Evolutionary conservation across 2,797 vertebrate species (phyloP).

Genomic region (Pseudochromis fuscus): DNA sequence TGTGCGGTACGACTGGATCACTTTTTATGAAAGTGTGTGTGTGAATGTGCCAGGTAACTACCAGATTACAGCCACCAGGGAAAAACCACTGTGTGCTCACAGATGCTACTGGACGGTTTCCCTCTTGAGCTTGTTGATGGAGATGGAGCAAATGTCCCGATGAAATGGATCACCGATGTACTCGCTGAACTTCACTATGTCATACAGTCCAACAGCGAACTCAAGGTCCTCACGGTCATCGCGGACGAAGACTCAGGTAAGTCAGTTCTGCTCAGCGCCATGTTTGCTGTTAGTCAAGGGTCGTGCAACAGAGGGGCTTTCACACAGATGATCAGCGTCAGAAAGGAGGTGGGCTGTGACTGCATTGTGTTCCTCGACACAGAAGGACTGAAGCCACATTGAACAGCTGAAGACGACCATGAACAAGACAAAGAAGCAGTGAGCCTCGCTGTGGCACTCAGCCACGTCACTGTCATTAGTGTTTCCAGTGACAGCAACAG

Average conservation of each 20-base stretch:
- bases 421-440: slow-evolving; percentile 79
- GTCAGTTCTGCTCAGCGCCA: slow-evolving; percentile 82
- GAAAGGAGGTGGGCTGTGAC: slow-evolving; percentile 72
- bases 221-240: slow-evolving; percentile 77
- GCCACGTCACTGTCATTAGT: slow-evolving; percentile 76
- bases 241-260: slow-evolving; percentile 80
- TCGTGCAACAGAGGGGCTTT: slow-evolving; percentile 79
- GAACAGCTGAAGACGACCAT: slow-evolving; percentile 56
- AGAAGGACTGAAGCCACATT: slow-evolving; percentile 71
- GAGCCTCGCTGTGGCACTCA: slow-evolving; percentile 78
- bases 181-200: slow-evolving; percentile 68
- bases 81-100: slow-evolving; percentile 67
- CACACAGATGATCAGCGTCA: slow-evolving; percentile 77
- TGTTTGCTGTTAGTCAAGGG: slow-evolving; percentile 74
- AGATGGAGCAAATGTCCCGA: slow-evolving; percentile 74
- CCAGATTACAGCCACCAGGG: slow-evolving; percentile 33
- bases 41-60: slow-evolving; percentile 59
- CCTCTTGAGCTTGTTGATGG: slow-evolving; percentile 82
- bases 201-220: slow-evolving; percentile 58
- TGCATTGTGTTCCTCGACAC: slow-evolving; percentile 82
- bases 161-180: slow-evolving; percentile 78
- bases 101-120: slow-evolving; percentile 77
- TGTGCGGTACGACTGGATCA: slow-evolving; percentile 48
- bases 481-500: slow-evolving; percentile 67
- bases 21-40: slow-evolving; percentile 67